Percentiles rank a stretch among this genome's conserved stretches.
phyloP scores from a whole-genome alignment of 2,888 invertebrate genomes.

The Clunio marinus region DNA sequence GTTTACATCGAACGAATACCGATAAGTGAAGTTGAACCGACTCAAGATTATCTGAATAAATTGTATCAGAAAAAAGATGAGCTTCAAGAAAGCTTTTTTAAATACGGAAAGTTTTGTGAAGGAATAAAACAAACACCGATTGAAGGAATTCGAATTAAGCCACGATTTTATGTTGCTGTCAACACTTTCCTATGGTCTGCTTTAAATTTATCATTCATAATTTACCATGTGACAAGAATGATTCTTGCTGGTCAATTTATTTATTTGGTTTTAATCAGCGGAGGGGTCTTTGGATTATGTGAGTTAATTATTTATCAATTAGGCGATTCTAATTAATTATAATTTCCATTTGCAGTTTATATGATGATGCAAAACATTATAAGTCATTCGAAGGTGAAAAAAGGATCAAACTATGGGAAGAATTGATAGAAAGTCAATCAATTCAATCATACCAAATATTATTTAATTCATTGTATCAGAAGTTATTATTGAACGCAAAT shows the following conservation, averaged over 20 bases:
- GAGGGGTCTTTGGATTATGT: constrained; percentile 63
- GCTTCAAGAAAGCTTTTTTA: constrained; percentile 66
- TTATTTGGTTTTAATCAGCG: constrained; percentile 62
- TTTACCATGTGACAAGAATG: constrained; percentile 64
- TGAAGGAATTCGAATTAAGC: constrained; percentile 55
- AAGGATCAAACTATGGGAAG: constrained; percentile 48
- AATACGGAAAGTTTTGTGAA: constrained; percentile 69
- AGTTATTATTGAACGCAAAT: not conserved
- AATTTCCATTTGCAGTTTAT: too few relatives aligned
- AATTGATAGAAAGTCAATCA: not conserved
- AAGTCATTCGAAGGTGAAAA: constrained; percentile 71
- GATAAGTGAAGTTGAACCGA: constrained; percentile 57
- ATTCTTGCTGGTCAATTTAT: constrained; percentile 67
- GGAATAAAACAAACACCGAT: constrained; percentile 62
- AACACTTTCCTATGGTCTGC: constrained; percentile 66
- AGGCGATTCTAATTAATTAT: too few relatives aligned
- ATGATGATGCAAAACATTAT: constrained; percentile 67
- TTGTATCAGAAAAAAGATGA: constrained; percentile 57
- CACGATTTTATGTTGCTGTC: constrained; percentile 60
- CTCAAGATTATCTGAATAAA: not conserved
- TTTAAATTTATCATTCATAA: constrained; percentile 63
- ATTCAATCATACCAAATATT: not conserved
- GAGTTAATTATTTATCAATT: too few relatives aligned
- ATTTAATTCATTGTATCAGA: not conserved
- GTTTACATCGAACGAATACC: constrained; percentile 72